Conservation (phyloP, 2,888 invertebrate genomes). For the Omphaloscelis lunosa region DNA sequence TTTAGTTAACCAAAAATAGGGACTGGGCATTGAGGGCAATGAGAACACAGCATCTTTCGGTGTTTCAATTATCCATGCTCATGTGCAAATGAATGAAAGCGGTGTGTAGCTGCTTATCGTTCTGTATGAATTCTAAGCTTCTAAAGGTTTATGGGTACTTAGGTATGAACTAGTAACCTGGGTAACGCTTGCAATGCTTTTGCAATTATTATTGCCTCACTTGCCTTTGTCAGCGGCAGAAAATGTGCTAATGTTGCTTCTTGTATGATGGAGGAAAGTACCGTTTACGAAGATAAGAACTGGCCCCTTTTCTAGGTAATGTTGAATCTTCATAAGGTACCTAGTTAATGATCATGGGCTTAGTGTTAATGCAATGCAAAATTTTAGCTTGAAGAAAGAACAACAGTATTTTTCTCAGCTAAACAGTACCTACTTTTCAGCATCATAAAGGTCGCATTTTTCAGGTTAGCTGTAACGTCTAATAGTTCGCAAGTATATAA, state of each 20-base stretch:
- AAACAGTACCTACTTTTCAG: background rate
- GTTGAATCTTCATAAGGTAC: too few species aligned
- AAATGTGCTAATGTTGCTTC: constrained; percentile 29
- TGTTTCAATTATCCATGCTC: constrained; percentile 58
- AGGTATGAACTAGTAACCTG: constrained; percentile 46
- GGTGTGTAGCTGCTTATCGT: constrained; percentile 44
- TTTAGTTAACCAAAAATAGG: background rate
- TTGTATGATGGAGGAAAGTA: constrained; percentile 5
- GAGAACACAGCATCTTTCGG: constrained; percentile 13
- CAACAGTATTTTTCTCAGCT: background rate
- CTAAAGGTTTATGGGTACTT: constrained; percentile 31
- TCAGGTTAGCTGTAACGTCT: background rate
- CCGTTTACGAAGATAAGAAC: background rate
- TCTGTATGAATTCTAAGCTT: constrained; percentile 34
- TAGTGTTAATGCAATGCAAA: too few species aligned
- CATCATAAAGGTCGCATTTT: background rate
- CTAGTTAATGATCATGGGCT: background rate
- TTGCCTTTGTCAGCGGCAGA: background rate
- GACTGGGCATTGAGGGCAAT: background rate
- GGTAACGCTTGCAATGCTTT: background rate
- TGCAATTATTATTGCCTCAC: constrained; percentile 7
- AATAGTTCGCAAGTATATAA: background rate
- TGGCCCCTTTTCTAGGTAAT: background rate
- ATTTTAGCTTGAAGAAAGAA: background rate
- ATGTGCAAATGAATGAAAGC: constrained; percentile 58